Conservation (phyloP, 1,140 invertebrate species). For the Sinonovacula constricta region DNA sequence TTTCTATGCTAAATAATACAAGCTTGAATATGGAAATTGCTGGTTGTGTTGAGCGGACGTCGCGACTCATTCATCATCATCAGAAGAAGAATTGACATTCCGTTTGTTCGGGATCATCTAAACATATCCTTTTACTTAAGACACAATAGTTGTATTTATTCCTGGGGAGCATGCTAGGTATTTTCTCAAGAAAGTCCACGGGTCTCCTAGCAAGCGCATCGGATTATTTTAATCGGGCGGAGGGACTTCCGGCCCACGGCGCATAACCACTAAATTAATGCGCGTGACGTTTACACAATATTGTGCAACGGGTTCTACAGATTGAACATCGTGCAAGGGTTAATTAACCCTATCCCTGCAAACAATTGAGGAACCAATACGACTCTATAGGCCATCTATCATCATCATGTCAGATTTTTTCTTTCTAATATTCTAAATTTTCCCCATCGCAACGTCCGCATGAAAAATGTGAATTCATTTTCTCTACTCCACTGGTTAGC, state of each 20-base stretch:
- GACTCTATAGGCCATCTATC: constrained; percentile 41
- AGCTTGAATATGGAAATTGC: constrained; percentile 42
- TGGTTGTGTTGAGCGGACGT: constrained; percentile 39
- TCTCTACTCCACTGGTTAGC: constrained; percentile 31
- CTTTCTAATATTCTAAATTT: constrained; percentile 52
- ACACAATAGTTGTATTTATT: constrained; percentile 28
- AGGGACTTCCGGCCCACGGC: constrained; percentile 32
- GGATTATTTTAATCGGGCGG: constrained; percentile 49
- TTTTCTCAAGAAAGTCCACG: constrained; percentile 39
- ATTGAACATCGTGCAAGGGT: constrained; percentile 33
- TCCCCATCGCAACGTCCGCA: constrained; percentile 35
- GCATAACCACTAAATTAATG: constrained; percentile 41
- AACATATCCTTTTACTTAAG: constrained; percentile 51
- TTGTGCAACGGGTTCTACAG: constrained; percentile 48
- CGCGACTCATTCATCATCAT: constrained; percentile 44
- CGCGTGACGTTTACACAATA: constrained; percentile 54
- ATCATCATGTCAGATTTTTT: constrained; percentile 54
- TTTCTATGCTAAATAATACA: too few species aligned
- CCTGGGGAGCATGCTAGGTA: constrained; percentile 14
- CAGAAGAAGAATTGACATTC: constrained; percentile 34
- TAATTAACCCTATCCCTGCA: constrained; percentile 46
- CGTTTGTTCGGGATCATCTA: constrained; percentile 41
- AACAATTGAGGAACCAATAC: constrained; percentile 49
- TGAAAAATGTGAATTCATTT: constrained; percentile 50
- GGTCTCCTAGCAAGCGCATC: constrained; percentile 48